phyloP scores from a whole-genome alignment of 2,797 vertebrate genomes.

The Sebastes goodei region DNA sequence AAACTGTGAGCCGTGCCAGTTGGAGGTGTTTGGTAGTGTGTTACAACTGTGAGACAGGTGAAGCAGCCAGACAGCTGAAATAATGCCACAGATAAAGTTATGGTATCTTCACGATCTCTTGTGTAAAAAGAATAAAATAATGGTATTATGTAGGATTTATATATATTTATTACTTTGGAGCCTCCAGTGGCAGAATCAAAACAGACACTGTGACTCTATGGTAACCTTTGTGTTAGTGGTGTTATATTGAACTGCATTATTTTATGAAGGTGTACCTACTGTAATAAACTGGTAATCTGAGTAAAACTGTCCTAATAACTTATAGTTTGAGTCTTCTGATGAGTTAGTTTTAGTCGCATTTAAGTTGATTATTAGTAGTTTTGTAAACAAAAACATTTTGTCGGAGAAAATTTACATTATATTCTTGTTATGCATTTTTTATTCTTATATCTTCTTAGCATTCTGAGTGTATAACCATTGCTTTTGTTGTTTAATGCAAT shows the following conservation, averaged over 20 bases:
- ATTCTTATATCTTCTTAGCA: not conserved
- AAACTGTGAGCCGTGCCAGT: conserved; percentile 38
- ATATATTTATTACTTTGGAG: not conserved
- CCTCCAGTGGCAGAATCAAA: not conserved
- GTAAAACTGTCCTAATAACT: not conserved
- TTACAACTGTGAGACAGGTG: conserved; percentile 28
- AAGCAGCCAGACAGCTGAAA: conserved; percentile 5
- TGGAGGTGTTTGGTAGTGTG: conserved; percentile 20
- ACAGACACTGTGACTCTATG: not conserved
- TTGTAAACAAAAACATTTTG: not conserved
- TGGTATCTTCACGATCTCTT: not conserved
- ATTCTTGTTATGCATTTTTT: not conserved
- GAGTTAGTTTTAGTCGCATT: not conserved
- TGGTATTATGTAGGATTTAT: not conserved
- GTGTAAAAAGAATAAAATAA: not conserved
- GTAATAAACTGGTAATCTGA: not conserved
- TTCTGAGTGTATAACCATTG: not conserved
- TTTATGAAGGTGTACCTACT: not conserved
- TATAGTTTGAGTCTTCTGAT: not conserved
- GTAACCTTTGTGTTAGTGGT: not conserved
- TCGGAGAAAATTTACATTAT: not conserved
- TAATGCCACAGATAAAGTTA: conserved; percentile 6
- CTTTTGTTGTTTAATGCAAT: not conserved
- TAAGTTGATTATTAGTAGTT: not conserved
- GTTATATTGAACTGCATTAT: not conserved